Evolutionary conservation across 2,113 vertebrate species (phyloP), one percentile per base, ranked within the genome.

Genomic region (Vulpes vulpes): DNA sequence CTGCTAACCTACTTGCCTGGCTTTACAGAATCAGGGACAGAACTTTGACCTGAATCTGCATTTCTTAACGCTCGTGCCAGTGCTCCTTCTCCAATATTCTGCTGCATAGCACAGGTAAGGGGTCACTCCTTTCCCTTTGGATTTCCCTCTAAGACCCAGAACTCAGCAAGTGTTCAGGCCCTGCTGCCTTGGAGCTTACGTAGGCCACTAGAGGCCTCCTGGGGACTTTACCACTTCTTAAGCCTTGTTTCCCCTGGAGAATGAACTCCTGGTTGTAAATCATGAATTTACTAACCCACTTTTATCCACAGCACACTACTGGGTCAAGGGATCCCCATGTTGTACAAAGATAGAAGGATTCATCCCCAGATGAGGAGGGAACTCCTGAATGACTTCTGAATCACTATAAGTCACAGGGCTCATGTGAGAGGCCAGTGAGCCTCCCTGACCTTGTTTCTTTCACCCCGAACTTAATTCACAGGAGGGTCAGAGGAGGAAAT

Each of bases 381-480:
- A 49, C 23, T n/a, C n/a, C n/a, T n/a, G n/a, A n/a, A n/a, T 78
- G 79, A 64, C 43, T 80, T 67, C 35, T 78, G 59, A 32, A 23
- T 20, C 8, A 22, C 19, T 14, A 8, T 14, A 83, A 55, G 14
- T 53, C 69, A 69, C 2, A 59, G 25, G n/a, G 27, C n/a, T 88
- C 20, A 6, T 64, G 19, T 19, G 20, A 64, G 16, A 88, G 30
- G 35, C 11, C 23, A 20, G 5, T 64, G 69, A 94, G 43, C 30
- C 62, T 92, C 16, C 14, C 25, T 9, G n/a, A 20, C 25, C 82
- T 79, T 84, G 85, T 69, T 89, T 76, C 89, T 49, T 84, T 89
- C 80, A 94, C 71, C 69, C 22, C 1, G n/a, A 85, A 83, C 35
- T 79, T 88, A 84, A 89, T 64, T 92, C 64, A 78, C 62, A 79